phyloP scores from a whole-genome alignment of 2,797 vertebrate genomes.

The Nasua narica region DNA sequence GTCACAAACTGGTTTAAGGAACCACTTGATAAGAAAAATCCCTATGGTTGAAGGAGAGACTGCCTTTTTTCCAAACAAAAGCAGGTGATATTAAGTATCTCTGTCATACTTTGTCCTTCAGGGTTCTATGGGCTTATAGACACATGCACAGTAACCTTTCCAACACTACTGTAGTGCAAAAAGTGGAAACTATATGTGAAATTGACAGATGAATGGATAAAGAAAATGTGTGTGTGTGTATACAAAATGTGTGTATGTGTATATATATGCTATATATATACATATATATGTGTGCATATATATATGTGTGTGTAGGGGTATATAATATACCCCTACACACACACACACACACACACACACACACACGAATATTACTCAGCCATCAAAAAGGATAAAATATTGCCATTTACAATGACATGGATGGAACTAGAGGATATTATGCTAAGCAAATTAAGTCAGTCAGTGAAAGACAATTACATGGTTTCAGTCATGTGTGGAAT shows the following conservation, averaged over 20 bases:
- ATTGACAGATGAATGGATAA: not conserved
- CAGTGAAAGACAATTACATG: not conserved
- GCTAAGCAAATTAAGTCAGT: not conserved
- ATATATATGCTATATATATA: not conserved
- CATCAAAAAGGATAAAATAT: not conserved
- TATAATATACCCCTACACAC: no score
- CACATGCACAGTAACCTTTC: not conserved
- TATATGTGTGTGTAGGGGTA: no score
- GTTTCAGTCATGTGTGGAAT: not conserved
- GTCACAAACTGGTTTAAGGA: not conserved
- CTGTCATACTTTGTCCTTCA: not conserved
- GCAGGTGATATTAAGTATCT: not conserved
- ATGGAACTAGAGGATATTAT: not conserved
- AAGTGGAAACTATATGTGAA: not conserved
- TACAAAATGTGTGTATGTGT: no score
- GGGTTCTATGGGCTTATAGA: not conserved
- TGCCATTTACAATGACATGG: not conserved
- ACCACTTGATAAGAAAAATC: not conserved
- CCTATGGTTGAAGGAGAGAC: not conserved
- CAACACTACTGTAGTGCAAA: not conserved
- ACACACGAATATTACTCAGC: not conserved
- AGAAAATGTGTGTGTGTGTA: not conserved
- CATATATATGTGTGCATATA: no score
- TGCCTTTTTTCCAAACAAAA: not conserved
- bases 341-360: no score